A percentile compares a stretch with the other conserved stretches of the same genome.
phyloP scores from a whole-genome alignment of 2,888 invertebrate genomes.

The Heterodera filipjevi region DNA sequence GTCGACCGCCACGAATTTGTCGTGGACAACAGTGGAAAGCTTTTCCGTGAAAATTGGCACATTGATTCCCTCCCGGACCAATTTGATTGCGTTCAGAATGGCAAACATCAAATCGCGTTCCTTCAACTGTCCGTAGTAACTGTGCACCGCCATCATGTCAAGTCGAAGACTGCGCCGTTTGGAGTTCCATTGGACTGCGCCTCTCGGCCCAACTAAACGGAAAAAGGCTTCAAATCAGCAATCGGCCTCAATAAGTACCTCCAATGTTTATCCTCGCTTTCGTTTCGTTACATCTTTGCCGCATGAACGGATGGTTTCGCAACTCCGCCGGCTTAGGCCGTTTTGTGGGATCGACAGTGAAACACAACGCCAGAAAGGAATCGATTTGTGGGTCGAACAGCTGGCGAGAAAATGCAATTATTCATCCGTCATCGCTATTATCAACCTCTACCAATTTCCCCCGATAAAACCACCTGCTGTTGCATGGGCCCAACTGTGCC shows the following conservation, averaged over 20 bases:
- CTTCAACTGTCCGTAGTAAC: conserved; percentile 28
- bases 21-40: conserved; percentile 21
- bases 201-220: not conserved
- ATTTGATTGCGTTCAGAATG: conserved; percentile 31
- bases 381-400: conserved; percentile 35
- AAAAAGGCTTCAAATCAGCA: not conserved
- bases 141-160: conserved; percentile 30
- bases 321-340: not conserved
- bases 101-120: conserved; percentile 26
- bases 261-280: conserved; percentile 22
- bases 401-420: conserved; percentile 24
- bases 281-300: not conserved
- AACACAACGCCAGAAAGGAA: conserved; percentile 31
- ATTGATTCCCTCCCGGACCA: conserved; percentile 27
- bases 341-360: conserved; percentile 24
- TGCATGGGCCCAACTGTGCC: conserved; percentile 19
- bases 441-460: not conserved
- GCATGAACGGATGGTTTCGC: conserved; percentile 21
- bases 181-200: conserved; percentile 10
- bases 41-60: conserved; percentile 32
- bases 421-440: not conserved
- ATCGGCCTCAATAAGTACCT: not conserved
- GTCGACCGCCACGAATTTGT: conserved; percentile 42
- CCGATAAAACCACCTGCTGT: not conserved
- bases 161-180: conserved; percentile 27